Conservation (phyloP, 2,797 vertebrate species). For the Apogon hyalosoma region DNA sequence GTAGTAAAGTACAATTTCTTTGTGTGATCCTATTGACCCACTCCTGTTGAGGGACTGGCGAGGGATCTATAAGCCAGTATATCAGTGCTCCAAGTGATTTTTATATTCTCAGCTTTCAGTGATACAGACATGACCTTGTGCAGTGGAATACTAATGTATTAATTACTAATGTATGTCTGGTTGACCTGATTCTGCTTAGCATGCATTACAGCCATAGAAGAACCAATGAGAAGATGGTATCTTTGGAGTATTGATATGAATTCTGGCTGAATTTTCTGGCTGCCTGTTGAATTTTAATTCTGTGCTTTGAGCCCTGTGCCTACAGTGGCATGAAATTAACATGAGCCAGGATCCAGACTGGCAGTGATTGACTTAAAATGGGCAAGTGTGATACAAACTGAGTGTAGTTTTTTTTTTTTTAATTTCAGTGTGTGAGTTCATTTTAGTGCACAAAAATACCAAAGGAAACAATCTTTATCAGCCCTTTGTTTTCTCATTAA, state of each 20-base stretch:
- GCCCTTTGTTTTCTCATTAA: conserved; percentile 54
- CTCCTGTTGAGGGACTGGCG: conserved; percentile 72
- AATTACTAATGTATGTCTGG: conserved; percentile 32
- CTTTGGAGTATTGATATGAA: conserved; percentile 31
- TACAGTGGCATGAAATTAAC: conserved; percentile 69
- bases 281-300: conserved; percentile 48
- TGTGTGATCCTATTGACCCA: conserved; percentile 78
- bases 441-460: conserved; percentile 72
- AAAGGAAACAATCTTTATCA: conserved; percentile 75
- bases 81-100: conserved; percentile 41
- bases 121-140: conserved; percentile 23
- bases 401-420: conserved; percentile 7
- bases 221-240: conserved; percentile 24
- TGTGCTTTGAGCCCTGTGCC: conserved; percentile 52
- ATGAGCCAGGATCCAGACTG: conserved; percentile 57
- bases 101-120: conserved; percentile 40
- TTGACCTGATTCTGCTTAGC: conserved; percentile 48
- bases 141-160: conserved; percentile 30
- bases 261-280: conserved; percentile 64
- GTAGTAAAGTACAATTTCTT: conserved; percentile 41
- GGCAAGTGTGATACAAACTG: conserved; percentile 56
- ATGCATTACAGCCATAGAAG: conserved; percentile 24
- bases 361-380: conserved; percentile 60
- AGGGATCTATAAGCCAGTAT: conserved; percentile 72
- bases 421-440: conserved; percentile 17